Percentiles rank a stretch among this genome's conserved stretches.
phyloP scores from a whole-genome alignment of 2,113 vertebrate genomes.

The Pristiophorus japonicus region DNA sequence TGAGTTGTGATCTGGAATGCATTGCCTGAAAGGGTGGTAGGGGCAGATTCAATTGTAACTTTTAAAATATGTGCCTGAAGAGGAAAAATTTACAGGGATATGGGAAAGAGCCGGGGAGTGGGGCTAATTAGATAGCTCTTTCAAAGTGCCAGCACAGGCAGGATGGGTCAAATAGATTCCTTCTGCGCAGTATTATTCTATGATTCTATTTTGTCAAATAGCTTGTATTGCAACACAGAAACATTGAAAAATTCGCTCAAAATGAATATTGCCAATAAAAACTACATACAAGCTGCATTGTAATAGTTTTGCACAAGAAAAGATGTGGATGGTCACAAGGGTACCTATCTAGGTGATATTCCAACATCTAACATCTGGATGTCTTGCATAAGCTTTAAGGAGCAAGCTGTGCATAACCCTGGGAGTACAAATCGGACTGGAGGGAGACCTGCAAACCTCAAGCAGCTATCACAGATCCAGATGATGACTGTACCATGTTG shows the following conservation, averaged over 20 bases:
- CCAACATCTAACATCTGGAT: background rate
- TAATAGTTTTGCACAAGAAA: background rate
- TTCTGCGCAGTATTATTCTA: too few species aligned
- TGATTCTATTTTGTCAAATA: background rate
- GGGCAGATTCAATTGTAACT: too few species aligned
- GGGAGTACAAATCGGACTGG: background rate
- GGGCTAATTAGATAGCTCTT: too few species aligned
- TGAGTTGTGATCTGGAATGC: too few species aligned
- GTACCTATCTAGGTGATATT: background rate
- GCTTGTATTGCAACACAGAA: background rate
- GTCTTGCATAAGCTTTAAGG: background rate
- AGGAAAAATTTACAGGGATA: too few species aligned
- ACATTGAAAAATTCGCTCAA: background rate
- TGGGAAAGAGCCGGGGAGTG: too few species aligned
- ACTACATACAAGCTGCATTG: background rate
- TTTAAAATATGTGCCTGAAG: too few species aligned
- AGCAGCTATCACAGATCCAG: background rate
- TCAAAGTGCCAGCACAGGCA: too few species aligned
- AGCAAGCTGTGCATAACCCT: background rate
- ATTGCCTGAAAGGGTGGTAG: too few species aligned
- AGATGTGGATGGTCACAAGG: background rate
- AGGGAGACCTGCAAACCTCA: background rate
- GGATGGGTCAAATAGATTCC: too few species aligned
- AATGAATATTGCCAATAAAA: background rate
- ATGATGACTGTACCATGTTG: background rate